Conservation (phyloP, 1,140 invertebrate species). For the Drosophila mojavensis region DNA sequence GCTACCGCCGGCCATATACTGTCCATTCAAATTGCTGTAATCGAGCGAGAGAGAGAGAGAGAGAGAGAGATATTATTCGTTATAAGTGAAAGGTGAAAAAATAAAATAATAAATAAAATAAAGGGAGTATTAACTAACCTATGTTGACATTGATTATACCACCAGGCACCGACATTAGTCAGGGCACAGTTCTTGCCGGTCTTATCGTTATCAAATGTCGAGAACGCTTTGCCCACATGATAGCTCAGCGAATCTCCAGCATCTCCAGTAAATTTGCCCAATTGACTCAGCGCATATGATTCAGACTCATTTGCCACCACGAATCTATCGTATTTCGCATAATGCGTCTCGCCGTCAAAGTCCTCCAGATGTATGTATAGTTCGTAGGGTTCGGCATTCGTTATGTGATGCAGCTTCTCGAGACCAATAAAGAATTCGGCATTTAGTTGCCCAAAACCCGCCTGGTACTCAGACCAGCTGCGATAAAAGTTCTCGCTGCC, state of each 20-base stretch:
- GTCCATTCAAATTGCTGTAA: slow-evolving; percentile 63
- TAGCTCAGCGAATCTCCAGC: slow-evolving; percentile 63
- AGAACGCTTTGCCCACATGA: slow-evolving; percentile 57
- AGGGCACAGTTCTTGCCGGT: slow-evolving; percentile 87
- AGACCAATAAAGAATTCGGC: slow-evolving; percentile 88
- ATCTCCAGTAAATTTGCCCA: slow-evolving; percentile 85
- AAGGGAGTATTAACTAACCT: slow-evolving; percentile 44
- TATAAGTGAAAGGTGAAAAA: not conserved
- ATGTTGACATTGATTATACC: slow-evolving; percentile 85
- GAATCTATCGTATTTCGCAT: slow-evolving; percentile 88
- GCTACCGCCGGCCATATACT: slow-evolving; percentile 54
- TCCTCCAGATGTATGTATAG: slow-evolving; percentile 88
- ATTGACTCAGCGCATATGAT: slow-evolving; percentile 86
- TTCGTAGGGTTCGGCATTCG: slow-evolving; percentile 86
- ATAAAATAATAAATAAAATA: not conserved
- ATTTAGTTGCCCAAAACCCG: slow-evolving; percentile 87
- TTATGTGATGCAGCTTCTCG: slow-evolving; percentile 86
- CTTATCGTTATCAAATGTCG: slow-evolving; percentile 85
- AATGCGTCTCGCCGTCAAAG: slow-evolving; percentile 85
- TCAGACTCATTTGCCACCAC: slow-evolving; percentile 87
- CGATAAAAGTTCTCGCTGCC: slow-evolving; percentile 87
- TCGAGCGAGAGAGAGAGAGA: not conserved
- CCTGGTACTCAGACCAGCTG: slow-evolving; percentile 87
- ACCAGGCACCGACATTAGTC: slow-evolving; percentile 87
- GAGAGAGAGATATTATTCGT: not conserved